Evolutionary conservation across 2,113 vertebrate species (phyloP).

Genomic region (Eulemur macaco): DNA sequence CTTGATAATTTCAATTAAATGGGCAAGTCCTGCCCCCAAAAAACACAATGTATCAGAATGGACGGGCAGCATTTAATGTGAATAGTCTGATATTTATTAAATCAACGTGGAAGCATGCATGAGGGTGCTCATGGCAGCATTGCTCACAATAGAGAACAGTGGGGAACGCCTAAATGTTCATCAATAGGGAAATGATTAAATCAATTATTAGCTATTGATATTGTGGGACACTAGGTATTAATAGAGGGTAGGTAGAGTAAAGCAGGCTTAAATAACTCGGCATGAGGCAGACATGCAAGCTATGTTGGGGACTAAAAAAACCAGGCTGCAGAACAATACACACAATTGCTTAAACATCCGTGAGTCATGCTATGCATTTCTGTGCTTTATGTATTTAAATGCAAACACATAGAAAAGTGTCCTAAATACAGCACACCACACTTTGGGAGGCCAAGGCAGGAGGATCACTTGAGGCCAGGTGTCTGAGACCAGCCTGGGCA

Average conservation of each 20-base stretch:
- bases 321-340: no score
- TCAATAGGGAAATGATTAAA: not conserved
- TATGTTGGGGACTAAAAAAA: fast-evolving
- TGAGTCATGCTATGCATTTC: fast-evolving
- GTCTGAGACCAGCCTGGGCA: no score
- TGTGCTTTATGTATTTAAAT: fast-evolving
- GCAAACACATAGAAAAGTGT: no score
- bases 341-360: fast-evolving
- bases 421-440: not conserved
- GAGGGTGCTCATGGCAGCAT: fast-evolving
- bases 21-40: not conserved
- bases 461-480: no score
- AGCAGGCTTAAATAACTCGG: fast-evolving
- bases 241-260: no score
- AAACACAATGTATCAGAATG: not conserved
- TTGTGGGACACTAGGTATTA: not conserved
- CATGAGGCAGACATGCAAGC: fast-evolving
- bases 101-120: fast-evolving
- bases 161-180: not conserved
- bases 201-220: not conserved
- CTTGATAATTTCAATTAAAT: not conserved
- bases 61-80: not conserved
- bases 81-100: not conserved
- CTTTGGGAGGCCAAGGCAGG: no score
- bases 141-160: not conserved